A percentile compares a stretch with the other conserved stretches of the same genome.
phyloP scores from a whole-genome alignment of 2,113 vertebrate genomes.

The Hemichromis elongatus region DNA sequence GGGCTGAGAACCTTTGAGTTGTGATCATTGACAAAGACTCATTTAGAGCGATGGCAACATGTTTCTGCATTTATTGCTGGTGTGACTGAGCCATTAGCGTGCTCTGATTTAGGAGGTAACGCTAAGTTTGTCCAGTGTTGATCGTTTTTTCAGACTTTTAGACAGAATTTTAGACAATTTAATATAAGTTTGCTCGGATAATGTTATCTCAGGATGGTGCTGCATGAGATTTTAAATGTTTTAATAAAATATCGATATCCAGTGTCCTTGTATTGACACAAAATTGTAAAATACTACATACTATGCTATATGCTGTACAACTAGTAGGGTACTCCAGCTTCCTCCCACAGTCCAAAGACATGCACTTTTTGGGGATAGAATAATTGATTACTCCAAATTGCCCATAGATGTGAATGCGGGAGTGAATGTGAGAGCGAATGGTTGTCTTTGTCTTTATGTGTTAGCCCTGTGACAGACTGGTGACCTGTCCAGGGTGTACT shows the following conservation, averaged over 20 bases:
- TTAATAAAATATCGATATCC: neutral
- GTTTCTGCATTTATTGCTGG: neutral
- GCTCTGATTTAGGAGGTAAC: neutral
- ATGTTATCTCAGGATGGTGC: neutral
- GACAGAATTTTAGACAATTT: neutral
- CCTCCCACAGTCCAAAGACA: no score
- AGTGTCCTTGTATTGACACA: neutral
- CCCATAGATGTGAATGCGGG: no score
- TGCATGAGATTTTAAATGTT: neutral
- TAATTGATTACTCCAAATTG: no score
- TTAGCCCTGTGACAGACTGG: no score
- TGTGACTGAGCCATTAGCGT: neutral
- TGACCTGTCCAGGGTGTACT: no score
- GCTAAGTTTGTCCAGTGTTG: neutral
- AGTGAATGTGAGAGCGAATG: no score
- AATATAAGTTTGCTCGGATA: neutral
- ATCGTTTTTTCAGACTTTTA: neutral
- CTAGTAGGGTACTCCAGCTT: no score
- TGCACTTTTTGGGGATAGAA: no score
- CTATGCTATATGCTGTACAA: no score
- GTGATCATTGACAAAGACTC: neutral
- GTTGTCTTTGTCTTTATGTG: no score
- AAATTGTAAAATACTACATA: neutral
- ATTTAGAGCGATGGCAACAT: neutral
- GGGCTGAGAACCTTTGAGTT: neutral